phyloP scores from a whole-genome alignment of 2,113 vertebrate species.

The Toxotes jaculatrix region DNA sequence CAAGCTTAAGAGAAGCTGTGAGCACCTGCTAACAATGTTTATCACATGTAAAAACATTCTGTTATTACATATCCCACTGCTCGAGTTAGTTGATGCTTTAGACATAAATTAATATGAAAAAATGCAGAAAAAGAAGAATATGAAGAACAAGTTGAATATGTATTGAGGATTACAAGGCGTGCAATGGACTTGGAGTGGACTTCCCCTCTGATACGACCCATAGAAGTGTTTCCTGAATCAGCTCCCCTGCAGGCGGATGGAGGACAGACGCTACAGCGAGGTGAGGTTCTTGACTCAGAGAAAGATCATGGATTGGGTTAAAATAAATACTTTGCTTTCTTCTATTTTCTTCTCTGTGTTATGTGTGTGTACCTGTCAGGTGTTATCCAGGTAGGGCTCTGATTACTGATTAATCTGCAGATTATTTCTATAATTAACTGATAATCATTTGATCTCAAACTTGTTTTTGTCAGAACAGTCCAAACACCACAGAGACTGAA shows the following conservation, averaged over 20 bases:
- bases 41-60: not conserved
- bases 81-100: not conserved
- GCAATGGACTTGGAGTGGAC: too few species aligned
- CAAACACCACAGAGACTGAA: not conserved
- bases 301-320: not conserved
- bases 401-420: too few species aligned
- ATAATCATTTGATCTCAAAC: not conserved
- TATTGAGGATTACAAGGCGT: not conserved
- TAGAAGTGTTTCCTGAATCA: too few species aligned
- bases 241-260: too few species aligned
- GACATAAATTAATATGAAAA: not conserved
- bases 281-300: too few species aligned
- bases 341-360: not conserved
- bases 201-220: too few species aligned
- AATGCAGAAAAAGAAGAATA: not conserved
- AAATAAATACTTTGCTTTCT: not conserved
- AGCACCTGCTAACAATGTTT: not conserved
- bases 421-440: not conserved
- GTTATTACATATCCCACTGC: not conserved
- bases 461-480: not conserved
- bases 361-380: not conserved
- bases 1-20: not conserved
- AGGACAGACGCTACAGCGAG: too few species aligned
- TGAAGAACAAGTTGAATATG: not conserved
- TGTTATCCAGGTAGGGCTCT: too few species aligned